Conservation (phyloP, 2,113 vertebrate species). For the Noturus placidus region DNA sequence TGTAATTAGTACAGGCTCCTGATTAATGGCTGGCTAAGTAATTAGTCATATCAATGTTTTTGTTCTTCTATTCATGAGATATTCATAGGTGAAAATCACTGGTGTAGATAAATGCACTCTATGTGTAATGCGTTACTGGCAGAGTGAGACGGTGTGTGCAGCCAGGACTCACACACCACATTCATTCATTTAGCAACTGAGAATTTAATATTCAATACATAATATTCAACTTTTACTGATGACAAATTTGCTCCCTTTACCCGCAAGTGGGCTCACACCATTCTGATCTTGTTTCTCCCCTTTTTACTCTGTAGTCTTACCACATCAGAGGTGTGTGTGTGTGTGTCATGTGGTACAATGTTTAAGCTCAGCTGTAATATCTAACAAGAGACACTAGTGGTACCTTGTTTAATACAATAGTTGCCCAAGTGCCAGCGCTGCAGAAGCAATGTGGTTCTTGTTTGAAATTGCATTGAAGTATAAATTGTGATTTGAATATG, state of each 20-base stretch:
- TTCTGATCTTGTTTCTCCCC: neutral
- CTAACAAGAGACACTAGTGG: neutral
- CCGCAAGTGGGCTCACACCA: neutral
- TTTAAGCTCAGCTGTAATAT: neutral
- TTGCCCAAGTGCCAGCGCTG: neutral
- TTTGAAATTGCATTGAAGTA: neutral
- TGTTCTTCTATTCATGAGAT: neutral
- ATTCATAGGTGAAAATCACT: neutral
- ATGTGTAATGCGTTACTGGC: neutral
- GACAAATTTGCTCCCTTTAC: neutral
- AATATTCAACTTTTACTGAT: neutral
- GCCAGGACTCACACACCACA: neutral
- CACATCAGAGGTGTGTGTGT: neutral
- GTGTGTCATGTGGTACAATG: neutral
- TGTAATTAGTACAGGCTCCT: constrained; percentile 27
- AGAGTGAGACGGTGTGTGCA: neutral
- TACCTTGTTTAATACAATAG: neutral
- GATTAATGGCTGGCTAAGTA: neutral
- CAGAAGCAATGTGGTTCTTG: neutral
- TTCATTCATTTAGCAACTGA: neutral
- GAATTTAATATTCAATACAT: neutral
- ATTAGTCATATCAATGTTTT: neutral
- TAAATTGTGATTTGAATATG: neutral
- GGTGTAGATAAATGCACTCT: neutral
- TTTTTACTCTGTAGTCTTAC: neutral